These are phyloP conservation scores for Argentina silus DNA, from an alignment of 2,797 vertebrate genomes.

Conservation along the genomic window DNA sequence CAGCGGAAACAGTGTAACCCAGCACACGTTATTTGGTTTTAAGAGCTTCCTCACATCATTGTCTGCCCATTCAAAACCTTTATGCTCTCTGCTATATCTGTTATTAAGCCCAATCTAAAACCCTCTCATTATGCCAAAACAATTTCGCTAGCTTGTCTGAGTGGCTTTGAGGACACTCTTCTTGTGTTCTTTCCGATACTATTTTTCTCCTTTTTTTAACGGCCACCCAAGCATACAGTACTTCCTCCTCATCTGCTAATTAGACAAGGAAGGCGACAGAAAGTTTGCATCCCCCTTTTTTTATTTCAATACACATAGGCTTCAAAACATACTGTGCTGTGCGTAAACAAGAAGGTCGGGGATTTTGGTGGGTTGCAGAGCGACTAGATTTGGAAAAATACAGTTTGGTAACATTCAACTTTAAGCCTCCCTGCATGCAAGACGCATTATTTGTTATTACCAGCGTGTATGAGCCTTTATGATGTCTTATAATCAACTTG, in stretches of 20 bases:
- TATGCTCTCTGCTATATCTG: constrained; percentile 77
- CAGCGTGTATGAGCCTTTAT: no score
- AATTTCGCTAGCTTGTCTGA: constrained; percentile 61
- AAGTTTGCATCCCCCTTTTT: constrained; percentile 68
- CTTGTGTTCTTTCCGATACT: constrained; percentile 54
- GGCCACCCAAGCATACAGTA: constrained; percentile 72
- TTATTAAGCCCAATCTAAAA: constrained; percentile 75
- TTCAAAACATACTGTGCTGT: constrained; percentile 45
- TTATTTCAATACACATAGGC: constrained; percentile 42
- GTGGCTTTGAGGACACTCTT: constrained; percentile 65
- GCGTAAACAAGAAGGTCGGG: constrained; percentile 47
- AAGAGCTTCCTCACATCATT: constrained; percentile 78
- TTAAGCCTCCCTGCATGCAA: no score
- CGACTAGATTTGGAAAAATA: background rate
- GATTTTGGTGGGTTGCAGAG: background rate
- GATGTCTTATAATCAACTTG: no score
- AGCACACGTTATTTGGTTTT: constrained; percentile 75
- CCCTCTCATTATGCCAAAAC: constrained; percentile 75
- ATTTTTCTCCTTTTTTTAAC: constrained; percentile 66
- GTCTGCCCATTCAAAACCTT: constrained; percentile 73
- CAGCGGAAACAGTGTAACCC: constrained; percentile 76
- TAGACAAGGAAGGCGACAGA: constrained; percentile 68
- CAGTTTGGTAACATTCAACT: background rate
- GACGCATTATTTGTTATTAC: no score
- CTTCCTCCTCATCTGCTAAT: constrained; percentile 70